Evolutionary conservation across 2,797 vertebrate species (phyloP), one percentile per base, ranked within the genome.

Genomic region (Cirrhinus mrigala): DNA sequence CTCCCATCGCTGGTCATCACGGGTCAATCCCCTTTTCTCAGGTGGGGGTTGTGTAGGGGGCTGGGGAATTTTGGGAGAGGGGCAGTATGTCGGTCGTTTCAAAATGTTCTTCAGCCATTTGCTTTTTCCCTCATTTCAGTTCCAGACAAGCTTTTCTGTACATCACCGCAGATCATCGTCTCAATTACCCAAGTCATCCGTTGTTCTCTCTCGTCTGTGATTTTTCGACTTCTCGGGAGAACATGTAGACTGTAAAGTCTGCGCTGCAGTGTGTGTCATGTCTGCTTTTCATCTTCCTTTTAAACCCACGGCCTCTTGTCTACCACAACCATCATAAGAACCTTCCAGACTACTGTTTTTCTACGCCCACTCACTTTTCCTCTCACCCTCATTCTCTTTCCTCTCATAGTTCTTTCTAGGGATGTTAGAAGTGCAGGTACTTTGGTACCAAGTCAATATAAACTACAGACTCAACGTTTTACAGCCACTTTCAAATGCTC

Each of bases 131-230:
- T 44, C 10, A 58, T 70, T 29, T 40, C 11, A 14, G 20, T 54
- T 37, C 56, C 64, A 56, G 64, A 75, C 64, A 56, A 37, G 52
- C n/a, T 60, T 88, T 75, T 86, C 77, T 62, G 73, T 74, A 85
- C 80, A 83, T 90, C 87, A 73, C 37, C 79, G 48, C 79, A 66
- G 82, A 89, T 90, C 86, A 88, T 90, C 80, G 24, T 90, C 88
- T 87, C 88, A 70, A 87, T 89, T 89, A 88, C 89, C 81, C 68
- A 54, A 66, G 71, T 86, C 66, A 48, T 58, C 83, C 68, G 24
- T 24, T 58, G 54, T 27, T 52, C 18, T 60, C 50, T 76, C 86
- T 48, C 6, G 29, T 74, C 77, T 82, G 54, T 84, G 58, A 54
- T 79, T 83, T 84, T 84, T 37, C 54, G 58, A 75, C 75, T 27